phyloP scores from a whole-genome alignment of 2,888 invertebrate species.

The Caenorhabditis imperialis region DNA sequence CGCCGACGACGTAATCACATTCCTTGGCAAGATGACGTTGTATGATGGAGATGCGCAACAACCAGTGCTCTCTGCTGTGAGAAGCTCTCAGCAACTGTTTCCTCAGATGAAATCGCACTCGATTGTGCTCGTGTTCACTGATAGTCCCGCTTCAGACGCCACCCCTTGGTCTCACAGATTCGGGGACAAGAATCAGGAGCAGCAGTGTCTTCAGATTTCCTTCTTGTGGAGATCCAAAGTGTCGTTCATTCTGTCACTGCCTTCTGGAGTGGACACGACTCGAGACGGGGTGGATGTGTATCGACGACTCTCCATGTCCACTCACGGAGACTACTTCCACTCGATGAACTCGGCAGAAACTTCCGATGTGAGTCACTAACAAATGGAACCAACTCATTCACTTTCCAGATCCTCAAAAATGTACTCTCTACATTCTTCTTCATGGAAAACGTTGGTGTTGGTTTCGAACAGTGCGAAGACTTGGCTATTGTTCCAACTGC shows the following conservation, averaged over 20 bases:
- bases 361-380: no score
- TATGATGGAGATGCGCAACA: conserved; percentile 15
- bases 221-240: conserved; percentile 42
- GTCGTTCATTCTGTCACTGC: conserved; percentile 25
- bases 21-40: background rate
- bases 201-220: conserved; percentile 27
- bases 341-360: conserved; percentile 10
- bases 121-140: conserved; percentile 30
- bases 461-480: conserved; percentile 1
- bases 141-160: conserved; percentile 33
- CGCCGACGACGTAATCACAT: conserved; percentile 12
- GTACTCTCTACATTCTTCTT: conserved; percentile 23
- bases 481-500: background rate
- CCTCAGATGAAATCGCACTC: conserved; percentile 19
- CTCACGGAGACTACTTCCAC: conserved; percentile 31
- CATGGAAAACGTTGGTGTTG: conserved; percentile 33
- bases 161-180: conserved; percentile 29
- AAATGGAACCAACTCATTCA: no score
- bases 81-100: conserved; percentile 23
- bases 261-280: background rate
- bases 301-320: conserved; percentile 27
- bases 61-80: conserved; percentile 18
- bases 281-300: conserved; percentile 31
- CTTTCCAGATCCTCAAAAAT: conserved; percentile 20
- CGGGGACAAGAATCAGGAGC: conserved; percentile 22